Conservation (phyloP, 2,888 invertebrate species). For the Blastobasis adustella region DNA sequence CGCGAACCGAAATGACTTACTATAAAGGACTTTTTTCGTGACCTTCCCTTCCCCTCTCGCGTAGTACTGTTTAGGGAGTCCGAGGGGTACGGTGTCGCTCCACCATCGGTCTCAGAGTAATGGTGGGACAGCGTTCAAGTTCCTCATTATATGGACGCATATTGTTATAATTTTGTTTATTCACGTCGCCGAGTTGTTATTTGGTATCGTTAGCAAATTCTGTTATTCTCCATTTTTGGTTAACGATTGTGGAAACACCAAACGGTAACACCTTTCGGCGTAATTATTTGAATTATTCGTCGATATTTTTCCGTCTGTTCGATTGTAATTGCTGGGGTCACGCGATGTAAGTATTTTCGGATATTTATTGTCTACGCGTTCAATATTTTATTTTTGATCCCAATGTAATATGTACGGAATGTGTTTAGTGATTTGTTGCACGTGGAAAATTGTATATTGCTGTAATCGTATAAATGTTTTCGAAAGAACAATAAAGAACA, state of each 20-base stretch:
- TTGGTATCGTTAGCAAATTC: constrained; percentile 53
- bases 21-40: constrained; percentile 1
- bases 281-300: constrained; percentile 44
- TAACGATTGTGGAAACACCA: constrained; percentile 33
- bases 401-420: no score
- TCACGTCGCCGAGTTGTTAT: constrained; percentile 34
- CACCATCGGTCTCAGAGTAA: no score
- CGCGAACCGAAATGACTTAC: constrained; percentile 44
- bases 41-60: no score
- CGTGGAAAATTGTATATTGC: no score
- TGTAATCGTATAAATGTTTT: no score
- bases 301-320: constrained; percentile 23
- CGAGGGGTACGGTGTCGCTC: no score
- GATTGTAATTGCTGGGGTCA: constrained; percentile 7
- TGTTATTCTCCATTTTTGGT: constrained; percentile 29
- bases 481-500: no score
- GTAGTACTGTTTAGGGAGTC: no score
- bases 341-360: constrained; percentile 8
- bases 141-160: constrained; percentile 20
- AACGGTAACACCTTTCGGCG: constrained; percentile 33
- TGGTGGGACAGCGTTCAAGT: background rate
- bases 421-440: no score
- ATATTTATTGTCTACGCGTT: no score
- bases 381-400: no score
- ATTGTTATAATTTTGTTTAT: constrained; percentile 57